Base-by-base conservation (phyloP, 1,140 invertebrate genomes). In the Diachasma alloeum region DNA sequence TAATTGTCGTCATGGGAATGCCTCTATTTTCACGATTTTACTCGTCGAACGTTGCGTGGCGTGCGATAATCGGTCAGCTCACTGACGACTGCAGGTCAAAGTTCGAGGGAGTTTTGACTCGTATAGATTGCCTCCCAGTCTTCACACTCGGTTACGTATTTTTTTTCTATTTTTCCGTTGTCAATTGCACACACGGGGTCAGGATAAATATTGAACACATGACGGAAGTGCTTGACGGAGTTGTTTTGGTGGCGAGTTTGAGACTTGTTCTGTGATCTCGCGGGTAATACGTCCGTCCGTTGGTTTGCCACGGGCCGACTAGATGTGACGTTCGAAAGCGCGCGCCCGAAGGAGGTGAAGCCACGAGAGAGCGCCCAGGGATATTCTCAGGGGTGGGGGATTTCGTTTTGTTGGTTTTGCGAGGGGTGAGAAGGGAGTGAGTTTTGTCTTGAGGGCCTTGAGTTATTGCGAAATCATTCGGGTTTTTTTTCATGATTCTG, bases 301-400 rank as follows among this genome's bases (percentile, higher is more conserved):
- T 31, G 19, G 74, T 71, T 76, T 63, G 74, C 48, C 68, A 59
- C 74, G 53, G 48, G 42, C 46, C 74, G 46, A 76, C 74, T 76
- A 76, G 74, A 71, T 42, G 74, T 76, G 42, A 59, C 68, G 68
- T 63, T 76, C 67, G 68, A 76, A 76, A 76, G 68, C 74, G 74
- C 74, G 67, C 37, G 44, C 63, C 37, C 59, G 6, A 63, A 63
- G 59, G 59, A 63, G 59, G 59, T 63, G 59, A 63, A 63, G 59
- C 59, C 59, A 63, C 59, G 59, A 63, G 59, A 63, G 59, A 63
- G 59, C 59, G 59, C 59, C 59, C 19, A 63, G 59, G 59, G 22
- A 63, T 63, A 63, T 63, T 17, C n/a, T 15, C 9, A 5, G 4
- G 59, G 59, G 59, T 63, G 59, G 59, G 59, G 59, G 59, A 63